Evolutionary conservation across 2,113 vertebrate genomes (phyloP).

Genomic region (Lonchura striata): DNA sequence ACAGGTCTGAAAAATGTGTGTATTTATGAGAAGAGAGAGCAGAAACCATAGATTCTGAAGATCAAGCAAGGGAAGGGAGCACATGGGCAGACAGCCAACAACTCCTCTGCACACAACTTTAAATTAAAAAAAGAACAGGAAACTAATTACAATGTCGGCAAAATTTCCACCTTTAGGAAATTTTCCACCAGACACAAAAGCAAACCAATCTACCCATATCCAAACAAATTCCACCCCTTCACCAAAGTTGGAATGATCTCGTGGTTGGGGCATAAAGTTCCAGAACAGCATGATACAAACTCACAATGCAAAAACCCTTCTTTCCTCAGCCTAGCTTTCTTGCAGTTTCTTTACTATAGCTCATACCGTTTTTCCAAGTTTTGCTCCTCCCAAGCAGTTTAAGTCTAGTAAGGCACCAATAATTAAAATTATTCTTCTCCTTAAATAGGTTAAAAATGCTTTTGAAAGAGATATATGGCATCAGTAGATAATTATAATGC

Average conservation of each 20-base stretch:
- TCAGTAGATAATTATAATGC: background rate
- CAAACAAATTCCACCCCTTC: background rate
- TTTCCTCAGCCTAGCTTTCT: background rate
- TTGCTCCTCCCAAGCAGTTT: background rate
- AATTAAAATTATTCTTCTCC: background rate
- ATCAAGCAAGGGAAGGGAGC: background rate
- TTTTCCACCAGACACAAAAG: background rate
- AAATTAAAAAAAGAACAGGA: background rate
- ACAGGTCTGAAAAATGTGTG: background rate
- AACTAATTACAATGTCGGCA: background rate
- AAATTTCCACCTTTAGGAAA: background rate
- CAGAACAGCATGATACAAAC: background rate
- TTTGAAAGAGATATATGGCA: background rate
- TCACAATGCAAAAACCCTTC: rapidly evolving
- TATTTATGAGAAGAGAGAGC: background rate
- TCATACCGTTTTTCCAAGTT: background rate
- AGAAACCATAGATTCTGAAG: background rate
- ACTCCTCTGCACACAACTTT: background rate
- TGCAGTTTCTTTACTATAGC: background rate
- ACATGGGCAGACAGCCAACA: background rate
- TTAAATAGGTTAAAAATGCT: background rate
- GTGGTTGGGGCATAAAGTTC: background rate
- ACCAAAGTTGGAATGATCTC: background rate
- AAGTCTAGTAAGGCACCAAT: background rate
- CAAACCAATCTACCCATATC: background rate